A percentile compares a stretch with the other conserved stretches of the same genome.
Evolutionary conservation across 2,888 invertebrate genomes (phyloP).

Genomic region (Latrodectus hesperus): DNA sequence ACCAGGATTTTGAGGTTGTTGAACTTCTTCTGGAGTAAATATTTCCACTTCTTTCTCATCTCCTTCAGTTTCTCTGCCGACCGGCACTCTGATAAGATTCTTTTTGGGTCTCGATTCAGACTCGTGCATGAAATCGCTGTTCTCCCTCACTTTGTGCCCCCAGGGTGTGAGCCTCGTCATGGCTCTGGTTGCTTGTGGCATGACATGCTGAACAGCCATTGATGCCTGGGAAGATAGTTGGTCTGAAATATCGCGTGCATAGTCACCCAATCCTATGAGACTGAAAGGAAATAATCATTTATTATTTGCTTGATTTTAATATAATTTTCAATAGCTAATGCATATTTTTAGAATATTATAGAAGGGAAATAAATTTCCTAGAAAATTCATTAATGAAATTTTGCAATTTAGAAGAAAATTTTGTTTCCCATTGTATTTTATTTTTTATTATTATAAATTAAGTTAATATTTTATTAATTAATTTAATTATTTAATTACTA

Average conservation of each 20-base stretch:
- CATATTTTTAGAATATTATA: no score
- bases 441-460: no score
- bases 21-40: slow-evolving; percentile 8
- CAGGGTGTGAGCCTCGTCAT: slow-evolving; percentile 16
- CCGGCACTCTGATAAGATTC: slow-evolving; percentile 25
- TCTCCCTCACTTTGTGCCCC: neutral
- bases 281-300: slow-evolving; percentile 6
- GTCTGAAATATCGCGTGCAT: slow-evolving; percentile 38
- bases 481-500: no score
- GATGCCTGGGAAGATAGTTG: slow-evolving; percentile 39
- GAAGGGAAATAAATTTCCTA: no score
- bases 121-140: neutral
- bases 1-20: neutral
- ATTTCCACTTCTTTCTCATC: slow-evolving; percentile 46
- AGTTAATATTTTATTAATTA: no score
- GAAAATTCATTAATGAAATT: no score
- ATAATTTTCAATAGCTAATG: no score
- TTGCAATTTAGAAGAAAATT: no score
- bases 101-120: slow-evolving; percentile 3
- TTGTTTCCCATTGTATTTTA: no score
- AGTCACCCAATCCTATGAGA: slow-evolving; percentile 37
- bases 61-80: slow-evolving; percentile 50
- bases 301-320: neutral
- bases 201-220: slow-evolving; percentile 29
- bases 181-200: slow-evolving; percentile 28